A percentile compares a stretch with the other conserved stretches of the same genome.
Conservation (phyloP, 2,888 invertebrate genomes). For the Mimumesa dahlbomi region DNA sequence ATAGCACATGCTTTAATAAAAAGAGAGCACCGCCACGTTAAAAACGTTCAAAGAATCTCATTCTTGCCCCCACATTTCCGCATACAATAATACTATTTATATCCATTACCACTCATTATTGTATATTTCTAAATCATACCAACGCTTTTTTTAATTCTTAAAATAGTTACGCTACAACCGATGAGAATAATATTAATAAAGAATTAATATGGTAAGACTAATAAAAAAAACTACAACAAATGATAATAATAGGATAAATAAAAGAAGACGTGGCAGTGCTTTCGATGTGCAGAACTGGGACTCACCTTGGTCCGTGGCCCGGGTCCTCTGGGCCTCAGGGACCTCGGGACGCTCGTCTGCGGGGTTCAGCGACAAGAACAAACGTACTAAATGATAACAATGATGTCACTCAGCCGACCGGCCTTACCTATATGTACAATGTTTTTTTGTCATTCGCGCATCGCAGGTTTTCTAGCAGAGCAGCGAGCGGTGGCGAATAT, state of each 20-base stretch:
- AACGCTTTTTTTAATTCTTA: too few relatives aligned
- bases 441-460: constrained; percentile 66
- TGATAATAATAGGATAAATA: background rate
- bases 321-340: constrained; percentile 77
- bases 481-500: constrained; percentile 54
- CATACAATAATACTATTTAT: too few relatives aligned
- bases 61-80: too few relatives aligned
- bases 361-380: constrained; percentile 90
- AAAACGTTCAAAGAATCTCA: background rate
- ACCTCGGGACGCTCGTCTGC: constrained; percentile 80
- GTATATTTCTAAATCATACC: too few relatives aligned
- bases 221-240: background rate
- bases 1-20: constrained; percentile 5
- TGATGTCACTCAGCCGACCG: constrained; percentile 76
- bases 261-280: constrained; percentile 18
- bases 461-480: constrained; percentile 61
- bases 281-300: constrained; percentile 52
- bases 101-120: too few relatives aligned
- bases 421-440: constrained; percentile 65
- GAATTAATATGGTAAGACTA: background rate
- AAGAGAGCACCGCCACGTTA: constrained; percentile 23
- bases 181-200: too few relatives aligned
- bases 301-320: constrained; percentile 82
- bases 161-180: too few relatives aligned
- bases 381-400: constrained; percentile 84